Base-by-base conservation (phyloP, 2,797 vertebrate genomes). In the Gadopsis bispinosus region DNA sequence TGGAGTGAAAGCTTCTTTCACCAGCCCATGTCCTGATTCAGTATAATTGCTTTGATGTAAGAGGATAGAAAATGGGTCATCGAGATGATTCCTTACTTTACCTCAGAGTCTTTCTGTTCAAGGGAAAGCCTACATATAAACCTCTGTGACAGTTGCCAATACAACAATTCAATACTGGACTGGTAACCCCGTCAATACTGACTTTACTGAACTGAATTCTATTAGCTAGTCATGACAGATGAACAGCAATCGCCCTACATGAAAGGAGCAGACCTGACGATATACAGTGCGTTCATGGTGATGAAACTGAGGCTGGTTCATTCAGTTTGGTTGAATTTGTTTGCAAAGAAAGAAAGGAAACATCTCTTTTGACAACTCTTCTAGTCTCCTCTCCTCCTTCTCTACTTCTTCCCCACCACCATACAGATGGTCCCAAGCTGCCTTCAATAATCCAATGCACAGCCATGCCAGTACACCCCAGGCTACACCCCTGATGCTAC, bases 351-450 rank as follows among this genome's bases (percentile, higher is more conserved):
- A 0, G 29, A 60, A 51, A 77, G 12, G 35, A 22, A 62, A 35
- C 58, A 58, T 79, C 75, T 78, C 61, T 39, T 73, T 60, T 37
- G 59, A 76, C 69, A 64, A 48, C 64, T 58, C 41, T 65, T 77
- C 60, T 22, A 45, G 58, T 76, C 74, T 67, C 50, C 54, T 83
- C 65, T 78, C 61, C 75, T 86, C 75, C 88, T 87, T 77, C 66
- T 65, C 33, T 59, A 31, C 75, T 83, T 85, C 89, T 87, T 91
- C 86, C 78, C 73, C 75, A 80, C 84, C 86, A 90, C 75, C 88
- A 92, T 93, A 89, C 93, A 94, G 93, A 94, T 94, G 93, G 93
- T 94, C 92, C 92, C 92, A 93, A 92, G 92, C 93, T 93, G 92
- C 92, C 93, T 92, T 94, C 91, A 93, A 91, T 94, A 93, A 94